Percentiles rank a stretch among this genome's conserved stretches.
Evolutionary conservation across 2,888 invertebrate species (phyloP).

Genomic region (Balanococcus diminutus): DNA sequence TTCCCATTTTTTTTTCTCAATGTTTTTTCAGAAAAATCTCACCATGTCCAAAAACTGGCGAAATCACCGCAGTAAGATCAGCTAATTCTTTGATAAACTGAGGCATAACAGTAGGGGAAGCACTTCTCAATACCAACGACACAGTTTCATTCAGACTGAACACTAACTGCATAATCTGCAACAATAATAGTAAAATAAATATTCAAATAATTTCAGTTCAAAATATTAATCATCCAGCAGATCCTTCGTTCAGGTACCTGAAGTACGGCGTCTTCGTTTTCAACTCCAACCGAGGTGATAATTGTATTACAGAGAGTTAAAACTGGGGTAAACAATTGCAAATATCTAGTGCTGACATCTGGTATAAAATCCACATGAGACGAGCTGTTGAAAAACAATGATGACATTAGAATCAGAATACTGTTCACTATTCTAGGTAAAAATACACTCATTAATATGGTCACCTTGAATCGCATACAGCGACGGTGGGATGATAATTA

Average conservation of each 20-base stretch:
- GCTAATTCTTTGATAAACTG: constrained; percentile 77
- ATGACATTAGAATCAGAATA: neutral
- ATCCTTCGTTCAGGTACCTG: constrained; percentile 64
- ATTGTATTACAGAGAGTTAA: constrained; percentile 80
- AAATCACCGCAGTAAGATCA: constrained; percentile 75
- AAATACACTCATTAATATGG: too few relatives aligned
- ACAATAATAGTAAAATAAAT: neutral
- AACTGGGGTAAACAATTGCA: constrained; percentile 82
- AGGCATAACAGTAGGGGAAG: constrained; percentile 70
- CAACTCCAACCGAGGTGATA: constrained; percentile 79
- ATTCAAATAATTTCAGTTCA: neutral
- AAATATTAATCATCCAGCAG: neutral
- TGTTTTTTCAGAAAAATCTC: constrained; percentile 4
- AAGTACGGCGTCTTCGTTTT: constrained; percentile 80
- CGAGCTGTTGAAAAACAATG: neutral
- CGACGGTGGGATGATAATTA: constrained; percentile 71
- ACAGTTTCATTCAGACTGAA: constrained; percentile 82
- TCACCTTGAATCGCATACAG: constrained; percentile 54
- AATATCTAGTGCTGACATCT: constrained; percentile 73
- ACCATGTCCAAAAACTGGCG: constrained; percentile 59
- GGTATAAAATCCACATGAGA: constrained; percentile 66
- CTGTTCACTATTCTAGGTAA: neutral
- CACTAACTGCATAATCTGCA: constrained; percentile 72
- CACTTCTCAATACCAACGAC: constrained; percentile 76
- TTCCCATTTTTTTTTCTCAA: too few relatives aligned